Evolutionary conservation across 2,888 invertebrate genomes (phyloP).

Genomic region (Drosophila neotestacea): DNA sequence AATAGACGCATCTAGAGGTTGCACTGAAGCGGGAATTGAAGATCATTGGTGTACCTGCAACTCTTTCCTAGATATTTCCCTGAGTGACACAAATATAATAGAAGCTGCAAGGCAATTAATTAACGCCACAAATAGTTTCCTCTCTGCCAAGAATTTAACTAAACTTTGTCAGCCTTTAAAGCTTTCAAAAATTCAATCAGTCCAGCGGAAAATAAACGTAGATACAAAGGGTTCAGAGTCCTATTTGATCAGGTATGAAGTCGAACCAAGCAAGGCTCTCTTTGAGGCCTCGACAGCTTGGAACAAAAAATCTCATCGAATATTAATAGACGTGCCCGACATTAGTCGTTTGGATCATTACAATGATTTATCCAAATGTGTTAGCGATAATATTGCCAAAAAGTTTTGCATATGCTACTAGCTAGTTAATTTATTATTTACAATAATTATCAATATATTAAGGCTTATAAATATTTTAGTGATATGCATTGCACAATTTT

Average conservation of each 20-base stretch:
- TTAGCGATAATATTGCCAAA: slow-evolving; percentile 64
- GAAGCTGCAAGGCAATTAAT: slow-evolving; percentile 52
- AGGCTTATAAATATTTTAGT: not conserved
- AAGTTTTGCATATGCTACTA: slow-evolving; percentile 76
- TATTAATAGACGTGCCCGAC: slow-evolving; percentile 39
- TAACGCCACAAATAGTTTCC: slow-evolving; percentile 66
- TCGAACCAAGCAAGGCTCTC: slow-evolving; percentile 9
- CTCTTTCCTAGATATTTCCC: not conserved
- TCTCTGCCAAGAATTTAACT: slow-evolving; percentile 54
- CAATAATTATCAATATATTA: not conserved
- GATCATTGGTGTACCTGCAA: slow-evolving; percentile 91
- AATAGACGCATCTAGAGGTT: slow-evolving; percentile 88
- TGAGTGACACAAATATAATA: slow-evolving; percentile 6
- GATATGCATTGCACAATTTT: not conserved
- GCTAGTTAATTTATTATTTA: not conserved
- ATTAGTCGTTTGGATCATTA: slow-evolving; percentile 50
- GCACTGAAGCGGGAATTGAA: slow-evolving; percentile 88
- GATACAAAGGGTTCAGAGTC: slow-evolving; percentile 9
- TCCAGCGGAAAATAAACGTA: slow-evolving; percentile 19
- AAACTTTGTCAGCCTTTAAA: slow-evolving; percentile 54
- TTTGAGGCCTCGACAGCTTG: slow-evolving; percentile 43
- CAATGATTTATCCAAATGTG: slow-evolving; percentile 21
- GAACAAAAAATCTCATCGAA: slow-evolving; percentile 20
- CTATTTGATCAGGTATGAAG: slow-evolving; percentile 40
- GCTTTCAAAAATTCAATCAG: slow-evolving; percentile 43